phyloP scores from a whole-genome alignment of 2,113 vertebrate genomes.

The Piaya cayana region DNA sequence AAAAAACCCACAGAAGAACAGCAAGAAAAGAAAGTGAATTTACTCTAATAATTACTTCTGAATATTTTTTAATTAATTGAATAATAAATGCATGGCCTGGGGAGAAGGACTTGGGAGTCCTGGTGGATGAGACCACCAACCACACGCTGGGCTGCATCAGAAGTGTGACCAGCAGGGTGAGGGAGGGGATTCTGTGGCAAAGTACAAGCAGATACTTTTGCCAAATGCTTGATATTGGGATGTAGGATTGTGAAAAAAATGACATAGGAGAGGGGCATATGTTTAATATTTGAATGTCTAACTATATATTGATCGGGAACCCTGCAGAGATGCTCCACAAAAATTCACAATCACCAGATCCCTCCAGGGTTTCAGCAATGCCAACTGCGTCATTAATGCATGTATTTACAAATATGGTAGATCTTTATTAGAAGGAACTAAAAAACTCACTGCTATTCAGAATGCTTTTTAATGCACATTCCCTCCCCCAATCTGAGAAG shows the following conservation, averaged over 20 bases:
- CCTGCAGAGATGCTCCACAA: neutral
- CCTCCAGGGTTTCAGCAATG: neutral
- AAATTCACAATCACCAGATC: neutral
- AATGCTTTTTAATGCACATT: neutral
- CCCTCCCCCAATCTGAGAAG: neutral
- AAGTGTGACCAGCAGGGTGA: no score
- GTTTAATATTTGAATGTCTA: neutral
- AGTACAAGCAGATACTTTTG: neutral
- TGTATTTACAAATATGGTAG: neutral
- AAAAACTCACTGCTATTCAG: fast-evolving
- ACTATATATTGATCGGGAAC: neutral
- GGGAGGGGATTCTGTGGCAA: no score
- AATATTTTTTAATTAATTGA: neutral
- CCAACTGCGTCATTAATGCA: neutral
- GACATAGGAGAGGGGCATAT: fast-evolving
- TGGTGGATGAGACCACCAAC: no score
- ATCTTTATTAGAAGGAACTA: neutral
- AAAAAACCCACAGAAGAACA: neutral
- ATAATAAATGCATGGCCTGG: neutral
- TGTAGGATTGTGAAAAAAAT: neutral
- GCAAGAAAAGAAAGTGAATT: neutral
- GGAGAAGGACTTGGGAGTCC: no score
- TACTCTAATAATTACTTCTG: neutral
- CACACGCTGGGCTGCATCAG: no score
- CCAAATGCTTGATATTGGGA: neutral